These are phyloP conservation scores for Diarsia rubi DNA, from an alignment of 2,888 invertebrate genomes.

Conservation along the genomic window DNA sequence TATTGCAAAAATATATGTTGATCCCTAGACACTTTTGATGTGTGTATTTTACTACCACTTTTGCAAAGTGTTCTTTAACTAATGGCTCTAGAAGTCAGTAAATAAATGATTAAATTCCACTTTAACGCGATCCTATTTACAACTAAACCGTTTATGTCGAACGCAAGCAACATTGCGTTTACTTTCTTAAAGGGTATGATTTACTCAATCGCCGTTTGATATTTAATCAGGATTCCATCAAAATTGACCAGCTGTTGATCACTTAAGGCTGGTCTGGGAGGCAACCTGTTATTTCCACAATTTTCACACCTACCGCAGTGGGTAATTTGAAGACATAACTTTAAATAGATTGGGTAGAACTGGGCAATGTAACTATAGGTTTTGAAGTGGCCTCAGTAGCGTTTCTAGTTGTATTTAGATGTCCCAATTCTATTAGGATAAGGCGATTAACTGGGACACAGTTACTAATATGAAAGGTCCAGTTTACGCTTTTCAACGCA, in stretches of 20 bases:
- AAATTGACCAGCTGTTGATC: constrained; percentile 49
- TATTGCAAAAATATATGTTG: no score
- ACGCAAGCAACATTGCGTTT: constrained; percentile 31
- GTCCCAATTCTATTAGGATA: constrained; percentile 18
- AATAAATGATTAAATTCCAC: constrained; percentile 24
- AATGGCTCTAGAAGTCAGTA: neutral
- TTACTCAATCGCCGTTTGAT: constrained; percentile 40
- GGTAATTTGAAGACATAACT: constrained; percentile 57
- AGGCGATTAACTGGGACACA: neutral
- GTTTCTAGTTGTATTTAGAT: constrained; percentile 10
- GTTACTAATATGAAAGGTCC: no score
- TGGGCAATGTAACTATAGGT: constrained; percentile 45
- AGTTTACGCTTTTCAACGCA: no score
- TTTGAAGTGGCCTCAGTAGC: constrained; percentile 21
- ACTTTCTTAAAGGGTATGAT: constrained; percentile 49
- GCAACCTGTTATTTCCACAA: constrained; percentile 54
- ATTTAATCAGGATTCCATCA: constrained; percentile 63
- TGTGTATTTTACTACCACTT: neutral
- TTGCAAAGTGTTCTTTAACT: neutral
- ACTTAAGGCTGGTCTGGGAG: constrained; percentile 30
- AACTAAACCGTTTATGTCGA: constrained; percentile 21
- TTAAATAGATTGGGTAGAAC: constrained; percentile 40
- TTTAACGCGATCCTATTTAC: constrained; percentile 13
- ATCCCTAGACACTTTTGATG: no score
- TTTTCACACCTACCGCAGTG: constrained; percentile 62